phyloP scores from a whole-genome alignment of 2,888 invertebrate species.

The Papilio protenor region DNA sequence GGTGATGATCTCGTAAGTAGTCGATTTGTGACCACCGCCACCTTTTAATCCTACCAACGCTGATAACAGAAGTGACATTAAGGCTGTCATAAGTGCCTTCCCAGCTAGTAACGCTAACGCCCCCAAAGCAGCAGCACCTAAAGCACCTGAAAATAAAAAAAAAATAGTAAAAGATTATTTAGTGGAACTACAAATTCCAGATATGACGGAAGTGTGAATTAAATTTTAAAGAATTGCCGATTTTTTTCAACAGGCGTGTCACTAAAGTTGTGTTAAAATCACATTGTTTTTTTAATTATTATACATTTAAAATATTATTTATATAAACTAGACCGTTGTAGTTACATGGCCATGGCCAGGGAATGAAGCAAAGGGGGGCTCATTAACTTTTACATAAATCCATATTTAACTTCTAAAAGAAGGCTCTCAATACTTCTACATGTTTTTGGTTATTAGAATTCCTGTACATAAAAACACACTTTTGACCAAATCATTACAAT shows the following conservation, averaged over 20 bases:
- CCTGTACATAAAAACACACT: too few relatives aligned
- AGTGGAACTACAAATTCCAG: too few relatives aligned
- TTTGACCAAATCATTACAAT: too few relatives aligned
- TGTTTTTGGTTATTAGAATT: too few relatives aligned
- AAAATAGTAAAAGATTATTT: too few relatives aligned
- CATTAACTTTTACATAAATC: too few relatives aligned
- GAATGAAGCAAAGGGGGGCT: too few relatives aligned
- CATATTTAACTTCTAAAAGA: too few relatives aligned
- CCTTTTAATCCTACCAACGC: slow-evolving; percentile 91
- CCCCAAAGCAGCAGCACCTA: slow-evolving; percentile 89
- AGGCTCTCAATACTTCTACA: too few relatives aligned
- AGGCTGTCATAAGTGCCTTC: slow-evolving; percentile 92
- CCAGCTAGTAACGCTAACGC: slow-evolving; percentile 91
- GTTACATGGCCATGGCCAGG: too few relatives aligned
- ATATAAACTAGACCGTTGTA: too few relatives aligned
- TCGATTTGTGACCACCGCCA: slow-evolving; percentile 87
- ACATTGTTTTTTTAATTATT: not conserved
- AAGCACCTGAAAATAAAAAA: slow-evolving; percentile 80
- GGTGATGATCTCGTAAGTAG: slow-evolving; percentile 93
- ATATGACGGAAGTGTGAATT: not conserved
- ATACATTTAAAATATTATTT: too few relatives aligned
- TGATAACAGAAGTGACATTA: slow-evolving; percentile 91
- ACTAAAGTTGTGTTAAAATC: not conserved
- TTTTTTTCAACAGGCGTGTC: not conserved
- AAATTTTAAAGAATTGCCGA: not conserved